Percentiles rank a stretch among this genome's conserved stretches.
Evolutionary conservation across 2,888 invertebrate genomes (phyloP).

Genomic region (Nineta flava): DNA sequence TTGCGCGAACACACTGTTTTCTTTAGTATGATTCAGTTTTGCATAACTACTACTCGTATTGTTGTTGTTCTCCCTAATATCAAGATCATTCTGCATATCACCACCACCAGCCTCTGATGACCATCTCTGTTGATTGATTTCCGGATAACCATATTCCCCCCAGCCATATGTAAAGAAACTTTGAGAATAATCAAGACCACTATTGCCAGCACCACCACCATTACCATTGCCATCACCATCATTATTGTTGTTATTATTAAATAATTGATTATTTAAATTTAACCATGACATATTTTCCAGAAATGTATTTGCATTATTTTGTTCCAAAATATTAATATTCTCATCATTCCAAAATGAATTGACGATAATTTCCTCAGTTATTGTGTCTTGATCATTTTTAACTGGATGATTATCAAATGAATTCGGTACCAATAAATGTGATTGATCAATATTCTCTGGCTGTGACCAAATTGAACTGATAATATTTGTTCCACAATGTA

Average conservation of each 20-base stretch:
- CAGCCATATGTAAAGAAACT: constrained; percentile 2
- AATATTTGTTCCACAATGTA: constrained; percentile 33
- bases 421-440: too few relatives aligned
- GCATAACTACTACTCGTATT: constrained; percentile 30
- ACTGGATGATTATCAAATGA: background rate
- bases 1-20: constrained; percentile 44
- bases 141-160: constrained; percentile 7
- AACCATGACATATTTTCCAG: background rate
- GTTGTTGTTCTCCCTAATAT: too few relatives aligned
- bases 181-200: too few relatives aligned
- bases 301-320: constrained; percentile 10
- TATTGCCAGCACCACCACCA: too few relatives aligned
- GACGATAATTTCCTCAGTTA: constrained; percentile 4
- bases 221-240: background rate
- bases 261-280: background rate
- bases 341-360: constrained; percentile 4
- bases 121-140: constrained; percentile 9
- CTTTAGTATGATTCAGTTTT: constrained; percentile 43
- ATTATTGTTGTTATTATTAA: constrained; percentile 14
- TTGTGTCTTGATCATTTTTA: background rate
- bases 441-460: background rate
- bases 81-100: constrained; percentile 27
- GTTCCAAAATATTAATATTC: constrained; percentile 5
- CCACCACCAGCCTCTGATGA: constrained; percentile 21
- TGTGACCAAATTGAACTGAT: constrained; percentile 36